Base-by-base conservation (phyloP, 2,888 invertebrate genomes). In the Horisme vitalbata region DNA sequence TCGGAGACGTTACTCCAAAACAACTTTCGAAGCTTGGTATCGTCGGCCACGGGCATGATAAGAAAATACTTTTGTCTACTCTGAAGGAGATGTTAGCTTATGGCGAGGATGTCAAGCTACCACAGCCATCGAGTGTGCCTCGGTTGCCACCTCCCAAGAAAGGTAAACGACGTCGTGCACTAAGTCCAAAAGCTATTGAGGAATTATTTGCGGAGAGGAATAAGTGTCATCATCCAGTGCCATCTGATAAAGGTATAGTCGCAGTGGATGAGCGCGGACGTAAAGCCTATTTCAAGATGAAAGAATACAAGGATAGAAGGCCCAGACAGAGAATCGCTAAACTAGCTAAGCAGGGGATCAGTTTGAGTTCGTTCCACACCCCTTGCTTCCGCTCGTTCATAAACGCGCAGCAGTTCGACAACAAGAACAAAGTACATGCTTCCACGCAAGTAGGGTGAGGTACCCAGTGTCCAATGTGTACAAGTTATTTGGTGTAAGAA, bases 361-460 rank as follows among this genome's bases (percentile, higher is more conserved):
- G 85, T 57, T 23, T 86, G 10, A 86, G 85, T 52, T 78, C 85
- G 2, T 88, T 85, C 57, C 88, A 89, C 54, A 61, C 76, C 41
- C 88, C 87, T 3, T 88, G 88, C 59, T 79, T 86, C 47, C 65
- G 71, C 50, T 89, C 88, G 1, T 87, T 86, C 43, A 77, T 85
- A 4, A 77, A 69, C 56, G 54, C 61, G 12, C 70, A 84, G 48
- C 68, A 66, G 28, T 61, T 71, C 14, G 69, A 79, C 8, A 68
- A n/a, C n/a, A n/a, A n/a, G n/a, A n/a, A n/a, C n/a, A n/a, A n/a
- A n/a, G n/a, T n/a, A n/a, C n/a, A n/a, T n/a, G n/a, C 15, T 23
- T 28, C 26, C 37, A 34, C 20, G 21, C 21, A 45, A 51, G 45
- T 34, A 13, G 23, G 31, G 4, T 41, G 15, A 37, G 1, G 9